Conservation (phyloP, 2,888 invertebrate genomes). For the Allophyes oxyacanthae region DNA sequence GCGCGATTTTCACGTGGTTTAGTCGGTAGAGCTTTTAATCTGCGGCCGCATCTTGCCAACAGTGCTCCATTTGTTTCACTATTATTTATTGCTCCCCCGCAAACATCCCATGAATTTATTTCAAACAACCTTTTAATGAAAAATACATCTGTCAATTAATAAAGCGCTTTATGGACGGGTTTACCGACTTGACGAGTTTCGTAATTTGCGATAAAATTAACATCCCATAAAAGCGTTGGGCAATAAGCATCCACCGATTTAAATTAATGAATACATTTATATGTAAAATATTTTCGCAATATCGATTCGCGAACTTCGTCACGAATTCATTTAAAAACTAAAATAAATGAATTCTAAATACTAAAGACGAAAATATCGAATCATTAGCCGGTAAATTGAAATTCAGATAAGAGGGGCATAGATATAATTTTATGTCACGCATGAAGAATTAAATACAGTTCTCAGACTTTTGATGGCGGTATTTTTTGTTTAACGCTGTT, state of each 20-base stretch:
- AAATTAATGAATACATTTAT: conserved; percentile 50
- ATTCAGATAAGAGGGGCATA: conserved; percentile 26
- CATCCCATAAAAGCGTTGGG: conserved; percentile 39
- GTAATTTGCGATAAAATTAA: conserved; percentile 41
- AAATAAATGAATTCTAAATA: conserved; percentile 42
- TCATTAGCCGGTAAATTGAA: conserved; percentile 35
- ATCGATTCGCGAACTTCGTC: conserved; percentile 47
- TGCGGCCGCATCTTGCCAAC: conserved; percentile 82
- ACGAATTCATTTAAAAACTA: conserved; percentile 50
- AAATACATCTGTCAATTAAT: conserved; percentile 31
- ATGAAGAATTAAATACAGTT: conserved; percentile 12
- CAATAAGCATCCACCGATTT: conserved; percentile 42
- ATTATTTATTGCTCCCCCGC: conserved; percentile 52
- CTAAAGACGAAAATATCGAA: conserved; percentile 31
- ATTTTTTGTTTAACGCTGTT: too few relatives aligned
- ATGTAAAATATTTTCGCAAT: conserved; percentile 40
- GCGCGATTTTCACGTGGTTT: conserved; percentile 89
- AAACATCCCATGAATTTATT: conserved; percentile 37
- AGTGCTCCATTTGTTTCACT: conserved; percentile 79
- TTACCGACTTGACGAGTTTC: conserved; percentile 30
- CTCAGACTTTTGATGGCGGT: background rate
- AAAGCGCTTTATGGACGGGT: conserved; percentile 29
- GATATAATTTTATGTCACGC: conserved; percentile 15
- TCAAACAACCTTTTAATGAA: conserved; percentile 29
- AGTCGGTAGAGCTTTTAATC: conserved; percentile 88